Evolutionary conservation across 2,113 vertebrate genomes (phyloP), one percentile per base, ranked within the genome.

Genomic region (Hemicordylus capensis): DNA sequence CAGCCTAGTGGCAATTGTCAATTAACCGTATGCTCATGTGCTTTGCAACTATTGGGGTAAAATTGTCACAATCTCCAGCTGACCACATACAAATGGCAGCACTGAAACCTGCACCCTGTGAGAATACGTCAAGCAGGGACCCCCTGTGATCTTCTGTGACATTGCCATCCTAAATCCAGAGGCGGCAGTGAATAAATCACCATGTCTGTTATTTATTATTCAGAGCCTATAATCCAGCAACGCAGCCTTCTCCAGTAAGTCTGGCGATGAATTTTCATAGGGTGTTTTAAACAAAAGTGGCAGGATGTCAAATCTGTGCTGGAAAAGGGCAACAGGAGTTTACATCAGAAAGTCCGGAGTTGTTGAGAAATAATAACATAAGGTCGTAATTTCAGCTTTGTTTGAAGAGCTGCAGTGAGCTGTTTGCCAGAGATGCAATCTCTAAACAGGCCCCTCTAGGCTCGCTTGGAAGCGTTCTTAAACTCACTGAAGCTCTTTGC

Each of bases 351-450:
- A 89, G 83, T 76, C 91, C 91, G 87, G 86, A 88, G 87, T 87
- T 93, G 91, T 94, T 94, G 93, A 95, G 93, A 94, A 95, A 94
- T 91, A 94, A 94, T 92, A 93, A 90, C 93, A 92, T 92, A 89
- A 92, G 90, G 88, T 95, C 91, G 90, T 94, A 89, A 95, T 94
- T 96, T 93, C 89, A 89, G 86, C 88, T 94, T 96, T 93, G 46
- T 96, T 95, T 94, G 90, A 95, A 94, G 93, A 95, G 87, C 89
- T 85, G 84, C 79, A 89, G 80, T 72, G 89, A 93, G 85, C 89
- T 93, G 80, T 94, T 96, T 96, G 92, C 93, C 91, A 83, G 91
- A 93, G 93, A 95, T 95, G 95, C 73, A 61, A 95, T 95, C 91
- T 93, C 67, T 69, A 94, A 95, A 95, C 92, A 94, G 90, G 87